A percentile compares a stretch with the other conserved stretches of the same genome.
These are phyloP conservation scores for Branchellion lobata DNA, from an alignment of 2,888 invertebrate species.

Conservation along the genomic window DNA sequence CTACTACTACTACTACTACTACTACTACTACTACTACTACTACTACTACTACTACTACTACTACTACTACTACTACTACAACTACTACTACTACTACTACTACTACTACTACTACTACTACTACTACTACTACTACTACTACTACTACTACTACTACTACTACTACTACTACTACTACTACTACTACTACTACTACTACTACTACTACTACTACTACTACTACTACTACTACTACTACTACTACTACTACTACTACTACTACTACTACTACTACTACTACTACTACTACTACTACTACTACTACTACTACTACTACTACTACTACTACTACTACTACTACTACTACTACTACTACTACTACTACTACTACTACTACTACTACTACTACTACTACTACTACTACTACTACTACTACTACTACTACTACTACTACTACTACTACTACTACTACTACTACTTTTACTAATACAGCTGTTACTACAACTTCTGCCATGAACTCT, in stretches of 20 bases:
- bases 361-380: slow-evolving; percentile 4
- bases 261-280: slow-evolving; percentile 14
- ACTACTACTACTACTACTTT: neutral
- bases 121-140: slow-evolving; percentile 40
- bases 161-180: slow-evolving; percentile 37
- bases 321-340: slow-evolving; percentile 17
- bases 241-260: slow-evolving; percentile 25
- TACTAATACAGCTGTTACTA: neutral
- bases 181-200: slow-evolving; percentile 29
- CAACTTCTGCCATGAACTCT: neutral
- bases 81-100: slow-evolving; percentile 37
- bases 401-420: slow-evolving; percentile 10
- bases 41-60: slow-evolving; percentile 15
- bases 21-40: slow-evolving; percentile 10
- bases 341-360: neutral
- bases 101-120: slow-evolving; percentile 39
- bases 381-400: slow-evolving; percentile 8
- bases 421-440: slow-evolving; percentile 1
- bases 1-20: slow-evolving; percentile 8
- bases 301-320: slow-evolving; percentile 4
- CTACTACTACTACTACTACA: slow-evolving; percentile 10
- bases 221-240: slow-evolving; percentile 11
- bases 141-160: slow-evolving; percentile 40
- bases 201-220: slow-evolving; percentile 22
- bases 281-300: slow-evolving; percentile 10